Base-by-base conservation (phyloP, 2,797 vertebrate genomes). In the Clamator glandarius region DNA sequence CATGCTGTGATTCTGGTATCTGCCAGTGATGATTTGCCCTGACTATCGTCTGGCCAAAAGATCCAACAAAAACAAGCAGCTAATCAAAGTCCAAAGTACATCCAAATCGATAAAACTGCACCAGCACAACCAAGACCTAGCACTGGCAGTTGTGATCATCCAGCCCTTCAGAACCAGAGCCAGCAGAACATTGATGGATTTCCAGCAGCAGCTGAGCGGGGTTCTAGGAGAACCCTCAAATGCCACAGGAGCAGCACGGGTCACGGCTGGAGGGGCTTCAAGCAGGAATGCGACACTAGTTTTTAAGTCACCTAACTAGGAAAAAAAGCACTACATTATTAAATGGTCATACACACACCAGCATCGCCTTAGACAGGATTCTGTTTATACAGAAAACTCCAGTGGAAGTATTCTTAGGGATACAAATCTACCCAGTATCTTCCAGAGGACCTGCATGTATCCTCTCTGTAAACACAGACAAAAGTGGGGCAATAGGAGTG, bases 231-330 rank as follows among this genome's bases (percentile, higher is more conserved):
- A 69, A 23, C 39, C 39, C 42, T 24, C 52, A 8, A 12, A 31
- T 6, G 44, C 36, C 35, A 25, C 4, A 3, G 17, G 44, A 8
- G 12, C 11, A 12, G 42, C 24, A 12, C 0, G 4, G 57, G 10
- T 83, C 39, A 19, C 0, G 0, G 5, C n/a, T 11, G 26, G 52
- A 46, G 63, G 41, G n/a, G 13, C 31, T 73, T 52, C 33, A 3
- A 35, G 58, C 48, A 67, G 67, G 10, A 33, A 39, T 8, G 19
- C 11, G 66, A 55, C 12, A 31, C 64, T 4, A 19, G 28, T 46
- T 66, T 75, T 76, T 28, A 80, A 87, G 26, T 21, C 93, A 90
- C 46, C 46, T 50, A 66, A 73, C 11, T 44, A 83, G 68, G 77
- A 90, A 57, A 39, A 39, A 35, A 42, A 63, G 6, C 46, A 7